These are phyloP conservation scores for Diaphora mendica DNA, from an alignment of 2,888 invertebrate species.

Conservation along the genomic window DNA sequence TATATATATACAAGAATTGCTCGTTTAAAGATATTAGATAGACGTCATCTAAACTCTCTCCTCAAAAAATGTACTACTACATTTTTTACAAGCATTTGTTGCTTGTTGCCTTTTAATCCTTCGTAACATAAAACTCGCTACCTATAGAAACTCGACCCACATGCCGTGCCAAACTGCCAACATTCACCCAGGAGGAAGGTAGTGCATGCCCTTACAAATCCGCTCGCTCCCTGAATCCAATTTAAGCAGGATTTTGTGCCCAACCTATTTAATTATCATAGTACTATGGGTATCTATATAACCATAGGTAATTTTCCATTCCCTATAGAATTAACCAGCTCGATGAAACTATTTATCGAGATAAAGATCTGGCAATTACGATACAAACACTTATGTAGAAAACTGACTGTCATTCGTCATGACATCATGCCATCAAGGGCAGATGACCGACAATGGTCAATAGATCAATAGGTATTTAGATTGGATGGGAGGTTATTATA, in stretches of 20 bases:
- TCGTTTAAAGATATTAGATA: too few species aligned
- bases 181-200: too few species aligned
- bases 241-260: not conserved
- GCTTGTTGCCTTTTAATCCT: too few species aligned
- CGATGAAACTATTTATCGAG: conserved; percentile 21
- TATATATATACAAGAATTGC: too few species aligned
- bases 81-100: too few species aligned
- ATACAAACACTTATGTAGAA: conserved; percentile 13
- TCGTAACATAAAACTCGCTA: too few species aligned
- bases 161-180: too few species aligned
- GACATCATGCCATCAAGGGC: conserved; percentile 39
- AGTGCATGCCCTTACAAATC: too few species aligned
- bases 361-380: conserved; percentile 41
- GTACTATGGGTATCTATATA: not conserved
- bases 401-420: not conserved
- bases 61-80: too few species aligned
- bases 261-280: not conserved
- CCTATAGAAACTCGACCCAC: too few species aligned
- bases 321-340: not conserved
- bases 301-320: not conserved
- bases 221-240: too few species aligned
- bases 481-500: conserved; percentile 1
- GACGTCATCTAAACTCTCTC: too few species aligned
- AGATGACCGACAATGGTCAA: conserved; percentile 21
- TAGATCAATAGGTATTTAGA: conserved; percentile 22